phyloP scores from a whole-genome alignment of 2,113 vertebrate species.

The Oreamnos americanus region DNA sequence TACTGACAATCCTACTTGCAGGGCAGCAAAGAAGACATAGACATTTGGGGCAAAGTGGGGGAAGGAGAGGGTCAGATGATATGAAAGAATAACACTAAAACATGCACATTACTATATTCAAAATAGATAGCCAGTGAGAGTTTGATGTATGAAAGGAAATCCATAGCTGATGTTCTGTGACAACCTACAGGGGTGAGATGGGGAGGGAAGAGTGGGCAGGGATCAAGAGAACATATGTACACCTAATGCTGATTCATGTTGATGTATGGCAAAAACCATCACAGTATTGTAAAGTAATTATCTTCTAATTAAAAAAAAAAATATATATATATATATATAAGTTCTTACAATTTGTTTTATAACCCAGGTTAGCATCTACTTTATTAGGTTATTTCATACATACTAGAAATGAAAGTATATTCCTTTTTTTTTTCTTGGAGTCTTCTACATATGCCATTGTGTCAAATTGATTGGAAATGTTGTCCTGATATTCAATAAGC shows the following conservation, averaged over 20 bases:
- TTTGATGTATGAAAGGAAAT: neutral
- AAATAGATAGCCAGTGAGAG: neutral
- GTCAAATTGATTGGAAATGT: neutral
- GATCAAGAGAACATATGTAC: neutral
- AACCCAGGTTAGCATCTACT: neutral
- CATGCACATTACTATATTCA: neutral
- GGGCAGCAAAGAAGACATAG: neutral
- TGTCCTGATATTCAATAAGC: neutral
- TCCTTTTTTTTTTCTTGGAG: neutral
- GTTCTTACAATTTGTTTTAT: neutral
- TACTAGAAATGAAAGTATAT: neutral
- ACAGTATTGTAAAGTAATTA: neutral
- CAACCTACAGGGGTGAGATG: neutral
- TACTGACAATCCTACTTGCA: neutral
- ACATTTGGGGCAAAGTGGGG: neutral
- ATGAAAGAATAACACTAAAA: neutral
- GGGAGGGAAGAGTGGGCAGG: neutral
- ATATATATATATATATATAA: neutral
- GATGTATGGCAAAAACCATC: neutral
- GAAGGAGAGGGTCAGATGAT: neutral
- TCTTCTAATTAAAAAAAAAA: neutral
- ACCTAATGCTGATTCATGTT: neutral
- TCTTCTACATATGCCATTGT: neutral
- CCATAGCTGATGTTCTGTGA: neutral
- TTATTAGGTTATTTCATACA: neutral